phyloP scores from a whole-genome alignment of 2,113 vertebrate genomes.

The Myotis yumanensis region DNA sequence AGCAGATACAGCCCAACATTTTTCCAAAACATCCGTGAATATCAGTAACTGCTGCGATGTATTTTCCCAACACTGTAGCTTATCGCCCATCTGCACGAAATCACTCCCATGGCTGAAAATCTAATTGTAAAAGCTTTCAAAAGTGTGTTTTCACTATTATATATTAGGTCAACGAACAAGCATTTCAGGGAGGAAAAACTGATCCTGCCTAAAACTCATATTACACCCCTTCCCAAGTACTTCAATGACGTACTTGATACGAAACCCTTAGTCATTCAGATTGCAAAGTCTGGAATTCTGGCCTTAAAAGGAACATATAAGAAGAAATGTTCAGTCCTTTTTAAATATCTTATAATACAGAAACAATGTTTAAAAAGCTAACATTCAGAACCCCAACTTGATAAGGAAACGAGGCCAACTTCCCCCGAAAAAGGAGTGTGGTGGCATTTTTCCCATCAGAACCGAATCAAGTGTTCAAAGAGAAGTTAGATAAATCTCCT shows the following conservation, averaged over 20 bases:
- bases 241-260: neutral
- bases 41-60: neutral
- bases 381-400: conserved; percentile 28
- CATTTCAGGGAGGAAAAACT: conserved; percentile 34
- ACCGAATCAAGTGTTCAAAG: neutral
- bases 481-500: neutral
- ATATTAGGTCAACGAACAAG: conserved; percentile 33
- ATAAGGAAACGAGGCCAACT: neutral
- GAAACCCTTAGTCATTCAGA: neutral
- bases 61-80: conserved; percentile 6
- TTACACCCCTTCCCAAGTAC: neutral
- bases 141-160: conserved; percentile 50
- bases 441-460: conserved; percentile 12
- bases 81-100: conserved; percentile 36
- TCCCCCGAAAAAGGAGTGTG: neutral
- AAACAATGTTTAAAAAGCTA: conserved; percentile 38
- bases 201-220: conserved; percentile 1
- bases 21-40: neutral
- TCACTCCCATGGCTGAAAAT: conserved; percentile 11
- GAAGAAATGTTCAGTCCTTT: conserved; percentile 19
- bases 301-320: conserved; percentile 23
- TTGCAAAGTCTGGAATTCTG: neutral
- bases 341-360: conserved; percentile 42
- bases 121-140: conserved; percentile 51
- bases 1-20: neutral